phyloP scores from a whole-genome alignment of 2,888 invertebrate genomes.

The Lithophane ornitopus region DNA sequence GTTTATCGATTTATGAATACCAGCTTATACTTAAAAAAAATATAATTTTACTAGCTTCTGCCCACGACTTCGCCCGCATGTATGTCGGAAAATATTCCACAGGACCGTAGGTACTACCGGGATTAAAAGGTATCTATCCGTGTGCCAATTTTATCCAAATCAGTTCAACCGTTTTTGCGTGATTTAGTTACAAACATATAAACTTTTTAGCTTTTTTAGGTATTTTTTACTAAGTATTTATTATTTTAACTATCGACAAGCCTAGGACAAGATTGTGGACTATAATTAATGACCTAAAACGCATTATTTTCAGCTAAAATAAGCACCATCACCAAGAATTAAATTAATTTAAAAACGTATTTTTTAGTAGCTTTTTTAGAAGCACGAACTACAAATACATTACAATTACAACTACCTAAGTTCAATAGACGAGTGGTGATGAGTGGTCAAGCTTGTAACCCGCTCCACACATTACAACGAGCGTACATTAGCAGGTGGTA shows the following conservation, averaged over 20 bases:
- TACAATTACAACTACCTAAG: background rate
- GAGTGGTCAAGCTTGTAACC: slow-evolving; percentile 24
- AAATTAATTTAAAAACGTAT: background rate
- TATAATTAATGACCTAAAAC: background rate
- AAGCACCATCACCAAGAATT: background rate
- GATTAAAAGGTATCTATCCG: too few relatives aligned
- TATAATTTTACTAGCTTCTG: too few relatives aligned
- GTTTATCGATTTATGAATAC: slow-evolving; percentile 8
- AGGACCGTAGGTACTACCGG: too few relatives aligned
- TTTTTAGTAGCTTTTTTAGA: background rate
- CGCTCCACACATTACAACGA: slow-evolving; percentile 17
- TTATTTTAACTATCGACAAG: background rate
- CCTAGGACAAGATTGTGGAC: background rate
- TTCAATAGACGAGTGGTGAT: background rate
- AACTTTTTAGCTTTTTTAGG: too few relatives aligned
- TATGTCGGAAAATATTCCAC: too few relatives aligned
- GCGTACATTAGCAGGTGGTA: slow-evolving; percentile 40
- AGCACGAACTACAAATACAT: too few relatives aligned
- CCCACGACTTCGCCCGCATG: too few relatives aligned
- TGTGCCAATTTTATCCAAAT: too few relatives aligned
- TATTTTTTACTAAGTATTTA: too few relatives aligned
- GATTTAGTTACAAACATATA: too few relatives aligned
- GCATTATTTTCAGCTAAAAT: background rate
- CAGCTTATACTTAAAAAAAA: too few relatives aligned
- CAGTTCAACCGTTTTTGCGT: too few relatives aligned